These are phyloP conservation scores for Telmatochromis sp. DNA, from an alignment of 2,113 vertebrate species.

Conservation along the genomic window DNA sequence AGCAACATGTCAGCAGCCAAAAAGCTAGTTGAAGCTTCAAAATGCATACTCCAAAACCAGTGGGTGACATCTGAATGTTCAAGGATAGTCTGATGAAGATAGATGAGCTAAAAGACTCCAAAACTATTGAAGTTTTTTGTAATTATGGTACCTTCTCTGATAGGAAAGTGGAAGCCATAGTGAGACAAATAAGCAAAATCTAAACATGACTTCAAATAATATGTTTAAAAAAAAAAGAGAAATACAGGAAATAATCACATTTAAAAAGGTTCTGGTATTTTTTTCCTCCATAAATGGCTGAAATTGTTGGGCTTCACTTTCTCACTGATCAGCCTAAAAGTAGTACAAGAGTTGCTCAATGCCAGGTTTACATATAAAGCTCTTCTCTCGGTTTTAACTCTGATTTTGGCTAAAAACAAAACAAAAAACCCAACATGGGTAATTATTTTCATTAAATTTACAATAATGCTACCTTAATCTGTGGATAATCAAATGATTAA, in stretches of 20 bases:
- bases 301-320: not conserved
- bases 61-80: not conserved
- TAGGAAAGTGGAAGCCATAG: not conserved
- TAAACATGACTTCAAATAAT: not conserved
- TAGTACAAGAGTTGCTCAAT: not conserved
- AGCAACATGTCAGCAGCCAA: not conserved
- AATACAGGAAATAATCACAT: not conserved
- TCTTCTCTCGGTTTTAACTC: not conserved
- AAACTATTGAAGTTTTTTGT: not conserved
- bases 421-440: not conserved
- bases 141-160: not conserved
- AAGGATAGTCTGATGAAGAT: not conserved
- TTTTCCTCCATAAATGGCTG: not conserved
- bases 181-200: not conserved
- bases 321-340: not conserved
- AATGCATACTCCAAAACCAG: not conserved
- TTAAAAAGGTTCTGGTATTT: not conserved
- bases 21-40: not conserved
- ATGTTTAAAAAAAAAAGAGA: rapidly evolving
- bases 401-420: not conserved
- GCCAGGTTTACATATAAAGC: not conserved
- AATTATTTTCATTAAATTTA: not conserved
- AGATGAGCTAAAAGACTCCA: not conserved
- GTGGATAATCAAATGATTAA: not conserved
- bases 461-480: not conserved